Percentiles rank a stretch among this genome's conserved stretches.
phyloP scores from a whole-genome alignment of 1,140 invertebrate genomes.

The Hyposmocoma kahamanoa region DNA sequence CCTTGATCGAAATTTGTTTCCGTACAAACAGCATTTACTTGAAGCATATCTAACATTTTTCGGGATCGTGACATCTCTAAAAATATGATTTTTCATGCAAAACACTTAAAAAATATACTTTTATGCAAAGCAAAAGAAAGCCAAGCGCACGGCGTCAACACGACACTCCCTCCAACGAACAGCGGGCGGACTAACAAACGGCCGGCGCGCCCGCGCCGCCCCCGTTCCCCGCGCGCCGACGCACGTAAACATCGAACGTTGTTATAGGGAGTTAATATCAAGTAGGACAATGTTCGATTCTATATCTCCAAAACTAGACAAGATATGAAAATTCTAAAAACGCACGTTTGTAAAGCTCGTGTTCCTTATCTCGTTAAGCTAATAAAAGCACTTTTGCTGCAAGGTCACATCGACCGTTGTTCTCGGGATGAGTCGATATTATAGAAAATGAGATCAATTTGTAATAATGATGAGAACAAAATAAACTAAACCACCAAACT shows the following conservation, averaged over 20 bases:
- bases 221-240: constrained; percentile 8
- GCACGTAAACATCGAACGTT: constrained; percentile 5
- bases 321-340: constrained; percentile 15
- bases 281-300: constrained; percentile 10
- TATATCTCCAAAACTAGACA: constrained; percentile 13
- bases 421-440: too few species aligned
- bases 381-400: background rate
- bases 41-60: constrained; percentile 1
- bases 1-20: background rate
- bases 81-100: background rate
- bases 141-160: background rate
- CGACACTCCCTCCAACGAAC: constrained; percentile 6
- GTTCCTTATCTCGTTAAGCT: constrained; percentile 8
- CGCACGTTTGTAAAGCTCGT: constrained; percentile 8
- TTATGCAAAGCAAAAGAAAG: background rate
- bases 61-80: constrained; percentile 4
- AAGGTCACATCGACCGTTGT: too few species aligned
- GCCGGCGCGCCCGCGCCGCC: constrained; percentile 10
- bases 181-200: constrained; percentile 11
- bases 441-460: too few species aligned
- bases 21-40: background rate
- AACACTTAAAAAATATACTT: background rate
- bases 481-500: too few species aligned
- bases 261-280: constrained; percentile 2
- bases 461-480: too few species aligned